A percentile compares a stretch with the other conserved stretches of the same genome.
Conservation (phyloP, 2,113 vertebrate species). For the Riparia riparia region DNA sequence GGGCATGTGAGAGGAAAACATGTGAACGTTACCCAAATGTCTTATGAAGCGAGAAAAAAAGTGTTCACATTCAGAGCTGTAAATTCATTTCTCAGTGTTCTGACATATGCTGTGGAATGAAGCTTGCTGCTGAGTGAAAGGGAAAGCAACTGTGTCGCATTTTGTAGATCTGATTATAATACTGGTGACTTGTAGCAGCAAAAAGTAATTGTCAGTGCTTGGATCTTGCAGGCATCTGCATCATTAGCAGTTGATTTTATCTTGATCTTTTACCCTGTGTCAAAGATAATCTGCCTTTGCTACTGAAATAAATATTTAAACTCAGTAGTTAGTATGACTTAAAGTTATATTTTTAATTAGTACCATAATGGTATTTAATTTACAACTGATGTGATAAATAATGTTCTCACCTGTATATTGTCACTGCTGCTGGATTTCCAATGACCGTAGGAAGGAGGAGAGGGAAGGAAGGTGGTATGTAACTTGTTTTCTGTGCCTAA, state of each 20-base stretch:
- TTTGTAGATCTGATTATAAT: neutral
- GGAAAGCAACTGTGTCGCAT: neutral
- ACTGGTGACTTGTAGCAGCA: neutral
- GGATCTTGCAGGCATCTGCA: neutral
- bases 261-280: neutral
- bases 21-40: neutral
- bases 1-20: neutral
- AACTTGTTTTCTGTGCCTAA: neutral
- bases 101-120: neutral
- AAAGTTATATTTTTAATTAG: neutral
- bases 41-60: neutral
- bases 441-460: neutral
- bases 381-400: neutral
- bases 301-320: slow-evolving; percentile 13
- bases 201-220: neutral
- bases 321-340: neutral
- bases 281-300: neutral
- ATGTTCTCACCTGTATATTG: neutral
- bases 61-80: neutral
- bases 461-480: neutral
- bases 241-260: slow-evolving; percentile 11
- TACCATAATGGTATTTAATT: neutral
- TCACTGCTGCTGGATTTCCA: neutral
- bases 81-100: neutral
- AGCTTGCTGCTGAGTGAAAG: neutral